Evolutionary conservation across 2,888 invertebrate genomes (phyloP).

Genomic region (Tromatobia lineatoria): DNA sequence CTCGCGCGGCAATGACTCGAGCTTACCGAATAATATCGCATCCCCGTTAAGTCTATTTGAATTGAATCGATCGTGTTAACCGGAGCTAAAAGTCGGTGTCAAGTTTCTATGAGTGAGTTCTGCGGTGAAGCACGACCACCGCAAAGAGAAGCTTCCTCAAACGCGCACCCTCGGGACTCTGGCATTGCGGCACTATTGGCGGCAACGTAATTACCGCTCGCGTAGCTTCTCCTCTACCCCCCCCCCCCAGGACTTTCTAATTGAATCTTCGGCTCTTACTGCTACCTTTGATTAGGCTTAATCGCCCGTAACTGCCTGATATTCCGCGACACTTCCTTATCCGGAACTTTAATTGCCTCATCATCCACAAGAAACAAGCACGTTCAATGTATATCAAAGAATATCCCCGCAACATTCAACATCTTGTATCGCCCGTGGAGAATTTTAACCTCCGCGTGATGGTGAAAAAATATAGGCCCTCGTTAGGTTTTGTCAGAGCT

Average conservation of each 20-base stretch:
- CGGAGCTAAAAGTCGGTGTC: conserved; percentile 1
- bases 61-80: conserved; percentile 9
- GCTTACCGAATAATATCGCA: neutral
- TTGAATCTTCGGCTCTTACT: conserved; percentile 6
- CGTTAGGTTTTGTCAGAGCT: too few relatives aligned
- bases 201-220: conserved; percentile 20
- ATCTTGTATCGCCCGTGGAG: too few relatives aligned
- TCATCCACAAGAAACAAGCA: too few relatives aligned
- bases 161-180: neutral
- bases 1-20: too few relatives aligned
- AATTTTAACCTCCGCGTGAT: too few relatives aligned
- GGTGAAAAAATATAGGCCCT: too few relatives aligned
- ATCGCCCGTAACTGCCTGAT: neutral
- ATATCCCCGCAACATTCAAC: too few relatives aligned
- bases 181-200: neutral
- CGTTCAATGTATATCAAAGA: too few relatives aligned
- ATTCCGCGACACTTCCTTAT: neutral
- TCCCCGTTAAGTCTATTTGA: neutral
- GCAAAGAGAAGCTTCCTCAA: neutral
- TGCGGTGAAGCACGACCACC: neutral
- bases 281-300: conserved; percentile 4
- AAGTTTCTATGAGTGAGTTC: too few relatives aligned
- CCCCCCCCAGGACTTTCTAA: conserved; percentile 21
- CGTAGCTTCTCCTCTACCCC: too few relatives aligned
- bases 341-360: neutral